These are phyloP conservation scores for Odontesthes bonariensis DNA, from an alignment of 2,113 vertebrate genomes.

Conservation along the genomic window DNA sequence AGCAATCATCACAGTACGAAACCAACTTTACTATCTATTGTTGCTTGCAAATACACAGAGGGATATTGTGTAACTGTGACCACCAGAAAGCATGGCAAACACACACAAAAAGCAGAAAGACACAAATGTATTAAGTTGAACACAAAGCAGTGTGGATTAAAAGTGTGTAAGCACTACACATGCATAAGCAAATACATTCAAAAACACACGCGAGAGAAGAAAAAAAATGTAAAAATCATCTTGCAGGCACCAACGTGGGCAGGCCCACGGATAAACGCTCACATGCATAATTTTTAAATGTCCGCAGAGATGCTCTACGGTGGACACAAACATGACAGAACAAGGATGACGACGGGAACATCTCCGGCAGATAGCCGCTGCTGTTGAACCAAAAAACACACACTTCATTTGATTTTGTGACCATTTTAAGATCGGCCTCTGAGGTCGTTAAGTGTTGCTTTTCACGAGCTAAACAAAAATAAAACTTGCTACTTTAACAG, in stretches of 20 bases:
- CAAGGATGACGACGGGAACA: neutral
- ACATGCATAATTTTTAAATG: neutral
- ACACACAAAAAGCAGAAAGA: constrained; percentile 19
- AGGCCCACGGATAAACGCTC: neutral
- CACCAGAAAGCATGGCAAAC: constrained; percentile 51
- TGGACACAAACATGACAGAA: constrained; percentile 4
- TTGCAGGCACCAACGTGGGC: neutral
- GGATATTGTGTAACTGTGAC: constrained; percentile 72
- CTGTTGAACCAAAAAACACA: constrained; percentile 42
- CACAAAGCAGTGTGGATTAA: neutral
- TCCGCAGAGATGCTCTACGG: neutral
- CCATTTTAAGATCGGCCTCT: constrained; percentile 58
- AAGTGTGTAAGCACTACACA: neutral
- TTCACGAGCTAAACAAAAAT: constrained; percentile 56
- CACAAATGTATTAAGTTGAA: neutral
- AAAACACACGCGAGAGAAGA: neutral
- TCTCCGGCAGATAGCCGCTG: constrained; percentile 4
- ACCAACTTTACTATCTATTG: constrained; percentile 71
- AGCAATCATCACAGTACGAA: constrained; percentile 77
- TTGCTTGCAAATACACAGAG: constrained; percentile 54
- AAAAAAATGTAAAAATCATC: neutral
- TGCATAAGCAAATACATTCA: constrained; percentile 4
- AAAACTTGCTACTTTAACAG: constrained; percentile 40
- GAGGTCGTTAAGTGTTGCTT: constrained; percentile 54
- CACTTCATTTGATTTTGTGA: constrained; percentile 58